phyloP scores from a whole-genome alignment of 1,140 invertebrate species.

The Drosophila baimaii region DNA sequence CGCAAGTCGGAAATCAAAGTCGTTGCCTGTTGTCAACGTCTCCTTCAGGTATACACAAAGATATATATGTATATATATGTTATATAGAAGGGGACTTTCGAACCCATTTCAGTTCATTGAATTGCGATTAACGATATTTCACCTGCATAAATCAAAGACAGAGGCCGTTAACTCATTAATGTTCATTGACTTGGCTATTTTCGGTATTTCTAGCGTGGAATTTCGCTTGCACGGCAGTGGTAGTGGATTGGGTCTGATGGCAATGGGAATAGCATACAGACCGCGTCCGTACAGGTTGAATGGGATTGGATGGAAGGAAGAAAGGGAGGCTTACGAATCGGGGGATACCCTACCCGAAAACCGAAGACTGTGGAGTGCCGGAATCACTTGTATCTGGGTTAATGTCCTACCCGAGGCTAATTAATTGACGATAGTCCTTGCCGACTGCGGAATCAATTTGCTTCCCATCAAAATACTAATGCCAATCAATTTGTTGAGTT shows the following conservation, averaged over 20 bases:
- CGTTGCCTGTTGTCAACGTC: conserved; percentile 37
- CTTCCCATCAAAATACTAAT: background rate
- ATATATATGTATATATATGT: background rate
- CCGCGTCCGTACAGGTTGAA: conserved; percentile 1
- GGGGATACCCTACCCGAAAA: conserved; percentile 7
- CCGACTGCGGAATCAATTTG: background rate
- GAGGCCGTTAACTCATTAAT: conserved; percentile 52
- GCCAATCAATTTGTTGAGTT: background rate
- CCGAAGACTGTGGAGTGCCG: background rate
- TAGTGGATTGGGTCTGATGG: conserved; percentile 16
- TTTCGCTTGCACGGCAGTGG: conserved; percentile 2
- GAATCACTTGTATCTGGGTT: conserved; percentile 34
- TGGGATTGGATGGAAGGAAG: too few species aligned
- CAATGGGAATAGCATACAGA: conserved; percentile 5
- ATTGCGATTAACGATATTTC: conserved; percentile 42
- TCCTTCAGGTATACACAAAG: background rate
- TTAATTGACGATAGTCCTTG: conserved; percentile 17
- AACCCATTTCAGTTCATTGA: conserved; percentile 49
- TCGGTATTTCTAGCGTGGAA: conserved; percentile 14
- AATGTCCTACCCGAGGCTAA: background rate
- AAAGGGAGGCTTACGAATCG: background rate
- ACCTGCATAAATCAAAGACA: conserved; percentile 51
- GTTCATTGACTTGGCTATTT: conserved; percentile 32
- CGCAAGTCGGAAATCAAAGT: conserved; percentile 37
- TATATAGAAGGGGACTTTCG: conserved; percentile 2